Evolutionary conservation across 2,113 vertebrate genomes (phyloP), one percentile per base, ranked within the genome.

Genomic region (Saguinus midas): DNA sequence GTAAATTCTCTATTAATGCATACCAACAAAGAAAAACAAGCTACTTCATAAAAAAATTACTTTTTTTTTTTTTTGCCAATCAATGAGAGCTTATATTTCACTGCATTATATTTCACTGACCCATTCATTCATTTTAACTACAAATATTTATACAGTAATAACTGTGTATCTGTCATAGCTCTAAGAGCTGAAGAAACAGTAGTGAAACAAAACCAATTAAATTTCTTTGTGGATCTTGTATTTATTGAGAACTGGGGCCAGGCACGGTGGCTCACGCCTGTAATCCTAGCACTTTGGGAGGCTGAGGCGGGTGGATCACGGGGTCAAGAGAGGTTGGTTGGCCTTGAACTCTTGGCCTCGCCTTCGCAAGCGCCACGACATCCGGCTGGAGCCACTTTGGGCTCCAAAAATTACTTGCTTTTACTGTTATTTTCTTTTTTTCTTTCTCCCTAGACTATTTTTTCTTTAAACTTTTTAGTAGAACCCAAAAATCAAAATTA

Each of bases 401-500:
- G n/a, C n/a, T n/a, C n/a, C n/a, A n/a, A n/a, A n/a, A n/a, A n/a
- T 52, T 52, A 52, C 43, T 58, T 55, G 20, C n/a, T 86, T 79
- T 55, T 17, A n/a, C 25, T 73, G 29, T 58, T 79, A 81, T 43
- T 84, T 88, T 48, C 35, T 64, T 12, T 72, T 66, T 32, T 79
- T 58, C 27, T 32, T 87, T 61, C 66, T 57, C 55, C 6, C 29
- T 37, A 72, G 23, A 82, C 6, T 52, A 18, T 45, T 50, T 8
- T 57, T 35, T 81, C 83, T 55, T 73, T 37, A 83, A 29, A 86
- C 6, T 78, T 91, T 84, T 84, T 58, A 80, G 61, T 80, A 90
- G 68, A 83, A 35, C 57, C 27, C 20, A 84, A 93, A 61, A 91
- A 82, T 50, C 6, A 78, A 95, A 96, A 90, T 83, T 17, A 73